Evolutionary conservation across 2,888 invertebrate genomes (phyloP).

Genomic region (Chrysodeixis includens): DNA sequence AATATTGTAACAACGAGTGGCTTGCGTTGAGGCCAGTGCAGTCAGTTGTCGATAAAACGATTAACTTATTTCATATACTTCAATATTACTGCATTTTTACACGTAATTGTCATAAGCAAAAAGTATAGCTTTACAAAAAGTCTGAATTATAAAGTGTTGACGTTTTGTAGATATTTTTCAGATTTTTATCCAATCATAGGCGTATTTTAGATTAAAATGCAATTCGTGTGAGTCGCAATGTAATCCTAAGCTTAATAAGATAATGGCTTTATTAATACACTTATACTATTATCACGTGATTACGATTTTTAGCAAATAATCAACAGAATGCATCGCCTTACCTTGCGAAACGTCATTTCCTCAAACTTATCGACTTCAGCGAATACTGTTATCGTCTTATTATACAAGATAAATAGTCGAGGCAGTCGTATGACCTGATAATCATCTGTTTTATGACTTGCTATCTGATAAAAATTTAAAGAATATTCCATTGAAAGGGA

Average conservation of each 20-base stretch:
- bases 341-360: conserved; percentile 21
- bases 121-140: not conserved
- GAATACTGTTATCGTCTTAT: conserved; percentile 52
- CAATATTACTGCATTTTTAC: conserved; percentile 4
- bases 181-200: not conserved
- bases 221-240: not conserved
- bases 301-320: not conserved
- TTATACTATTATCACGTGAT: not conserved
- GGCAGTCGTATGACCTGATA: conserved; percentile 57
- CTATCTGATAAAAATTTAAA: conserved; percentile 43
- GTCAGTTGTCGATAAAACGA: conserved; percentile 7
- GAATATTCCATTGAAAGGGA: conserved; percentile 24
- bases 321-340: conserved; percentile 29
- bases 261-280: not conserved
- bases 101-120: not conserved
- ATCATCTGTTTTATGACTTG: conserved; percentile 47
- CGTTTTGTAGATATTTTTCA: not conserved
- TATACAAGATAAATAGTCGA: conserved; percentile 59
- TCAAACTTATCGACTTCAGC: conserved; percentile 45
- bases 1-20: not conserved
- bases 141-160: not conserved
- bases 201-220: not conserved
- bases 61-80: not conserved
- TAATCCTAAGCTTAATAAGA: not conserved
- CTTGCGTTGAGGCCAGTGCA: conserved; percentile 6